phyloP scores from a whole-genome alignment of 1,140 invertebrate genomes.

The Xylocopa sonorina region DNA sequence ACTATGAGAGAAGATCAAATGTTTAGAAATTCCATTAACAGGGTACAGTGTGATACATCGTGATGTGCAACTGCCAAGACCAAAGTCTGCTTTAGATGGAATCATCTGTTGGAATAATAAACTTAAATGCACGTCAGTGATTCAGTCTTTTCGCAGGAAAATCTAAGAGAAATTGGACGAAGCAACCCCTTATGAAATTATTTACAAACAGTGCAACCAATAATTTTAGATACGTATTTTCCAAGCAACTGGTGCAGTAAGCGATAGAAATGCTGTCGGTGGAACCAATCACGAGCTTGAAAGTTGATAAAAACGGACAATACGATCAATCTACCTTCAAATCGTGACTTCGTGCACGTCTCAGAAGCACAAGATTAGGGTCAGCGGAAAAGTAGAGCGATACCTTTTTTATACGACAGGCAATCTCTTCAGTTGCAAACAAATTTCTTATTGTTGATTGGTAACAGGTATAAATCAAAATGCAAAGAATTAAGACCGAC shows the following conservation, averaged over 20 bases:
- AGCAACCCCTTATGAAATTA: neutral
- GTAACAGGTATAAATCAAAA: neutral
- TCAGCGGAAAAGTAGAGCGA: too few species aligned
- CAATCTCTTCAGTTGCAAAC: too few species aligned
- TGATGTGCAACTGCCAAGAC: neutral
- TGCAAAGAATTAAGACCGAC: neutral
- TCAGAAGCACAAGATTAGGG: too few species aligned
- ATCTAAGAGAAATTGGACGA: neutral
- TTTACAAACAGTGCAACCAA: too few species aligned
- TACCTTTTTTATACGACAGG: too few species aligned
- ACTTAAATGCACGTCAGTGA: neutral
- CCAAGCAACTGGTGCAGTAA: too few species aligned
- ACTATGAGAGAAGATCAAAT: slow-evolving; percentile 15
- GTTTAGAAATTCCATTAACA: slow-evolving; percentile 2
- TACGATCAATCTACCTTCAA: neutral
- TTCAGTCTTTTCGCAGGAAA: neutral
- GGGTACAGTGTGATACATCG: neutral
- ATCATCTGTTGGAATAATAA: slow-evolving; percentile 6
- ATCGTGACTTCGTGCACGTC: neutral
- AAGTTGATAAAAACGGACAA: neutral
- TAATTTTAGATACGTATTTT: too few species aligned
- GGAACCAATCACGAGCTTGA: neutral
- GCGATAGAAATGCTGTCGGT: neutral
- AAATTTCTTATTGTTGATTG: too few species aligned
- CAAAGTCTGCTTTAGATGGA: neutral